Percentiles rank a stretch among this genome's conserved stretches.
These are phyloP conservation scores for Thunnus albacares DNA, from an alignment of 2,797 vertebrate species.

Conservation along the genomic window DNA sequence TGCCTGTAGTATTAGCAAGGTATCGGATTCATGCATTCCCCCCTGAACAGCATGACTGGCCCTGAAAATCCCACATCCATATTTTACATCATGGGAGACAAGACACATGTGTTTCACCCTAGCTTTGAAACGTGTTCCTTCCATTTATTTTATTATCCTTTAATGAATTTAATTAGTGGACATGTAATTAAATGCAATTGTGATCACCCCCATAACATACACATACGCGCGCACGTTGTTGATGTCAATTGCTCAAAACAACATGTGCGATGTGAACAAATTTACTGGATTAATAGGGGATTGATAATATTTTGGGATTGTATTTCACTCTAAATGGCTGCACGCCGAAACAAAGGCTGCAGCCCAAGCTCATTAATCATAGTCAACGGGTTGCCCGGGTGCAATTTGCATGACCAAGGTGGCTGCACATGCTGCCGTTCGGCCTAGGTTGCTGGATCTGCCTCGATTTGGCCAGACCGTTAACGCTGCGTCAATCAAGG, in stretches of 20 bases:
- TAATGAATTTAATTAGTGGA: conserved; percentile 99
- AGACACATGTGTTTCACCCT: conserved; percentile 94
- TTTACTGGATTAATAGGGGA: conserved; percentile 98
- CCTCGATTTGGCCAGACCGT: conserved; percentile 87
- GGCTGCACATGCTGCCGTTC: conserved; percentile 94
- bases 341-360: conserved; percentile 98
- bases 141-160: conserved; percentile 99
- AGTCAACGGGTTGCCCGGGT: conserved; percentile 97
- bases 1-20: conserved; percentile 91
- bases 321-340: conserved; percentile 99
- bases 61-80: conserved; percentile 93
- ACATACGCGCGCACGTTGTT: conserved; percentile 79
- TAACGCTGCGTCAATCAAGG: conserved; percentile 86
- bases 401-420: conserved; percentile 99
- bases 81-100: conserved; percentile 93
- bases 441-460: conserved; percentile 91
- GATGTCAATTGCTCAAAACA: conserved; percentile 96
- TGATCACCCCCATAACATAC: conserved; percentile 86
- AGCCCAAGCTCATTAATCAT: conserved; percentile 99
- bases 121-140: conserved; percentile 95
- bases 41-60: conserved; percentile 79
- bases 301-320: conserved; percentile 99
- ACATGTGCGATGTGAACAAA: conserved; percentile 95
- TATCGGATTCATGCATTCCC: conserved; percentile 79
- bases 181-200: conserved; percentile 99